Evolutionary conservation across 1,140 invertebrate species (phyloP).

Genomic region (Dendrolimus kikuchii): DNA sequence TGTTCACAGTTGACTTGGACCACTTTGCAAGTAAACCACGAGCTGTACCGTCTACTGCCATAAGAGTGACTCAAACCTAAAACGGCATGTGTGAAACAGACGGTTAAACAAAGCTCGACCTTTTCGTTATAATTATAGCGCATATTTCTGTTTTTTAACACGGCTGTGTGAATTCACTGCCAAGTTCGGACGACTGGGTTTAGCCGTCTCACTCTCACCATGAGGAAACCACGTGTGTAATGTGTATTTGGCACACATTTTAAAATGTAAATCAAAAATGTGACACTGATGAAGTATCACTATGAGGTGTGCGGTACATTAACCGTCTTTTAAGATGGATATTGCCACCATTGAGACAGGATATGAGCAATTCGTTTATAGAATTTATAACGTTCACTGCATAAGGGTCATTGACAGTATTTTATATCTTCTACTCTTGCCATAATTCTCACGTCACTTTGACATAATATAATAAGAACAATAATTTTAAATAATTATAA

Average conservation of each 20-base stretch:
- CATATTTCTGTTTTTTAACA: conserved; percentile 16
- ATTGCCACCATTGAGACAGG: conserved; percentile 28
- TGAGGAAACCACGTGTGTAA: conserved; percentile 43
- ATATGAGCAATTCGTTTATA: conserved; percentile 51
- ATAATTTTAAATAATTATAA: too few relatives aligned
- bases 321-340: conserved; percentile 22
- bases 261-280: conserved; percentile 3
- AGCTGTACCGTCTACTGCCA: conserved; percentile 43
- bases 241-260: conserved; percentile 41
- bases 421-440: conserved; percentile 2
- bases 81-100: conserved; percentile 30
- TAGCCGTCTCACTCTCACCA: conserved; percentile 36
- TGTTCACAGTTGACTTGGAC: conserved; percentile 12
- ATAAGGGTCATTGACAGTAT: conserved; percentile 46
- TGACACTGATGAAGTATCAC: conserved; percentile 1
- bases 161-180: conserved; percentile 45
- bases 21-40: conserved; percentile 51
- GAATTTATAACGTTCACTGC: conserved; percentile 9
- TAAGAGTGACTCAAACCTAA: conserved; percentile 25
- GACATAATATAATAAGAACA: too few relatives aligned
- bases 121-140: conserved; percentile 4
- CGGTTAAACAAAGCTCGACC: conserved; percentile 9
- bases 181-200: conserved; percentile 64
- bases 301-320: conserved; percentile 13
- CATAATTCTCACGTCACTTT: too few relatives aligned